phyloP scores from a whole-genome alignment of 2,797 vertebrate genomes.

The Rhabdomys pumilio region DNA sequence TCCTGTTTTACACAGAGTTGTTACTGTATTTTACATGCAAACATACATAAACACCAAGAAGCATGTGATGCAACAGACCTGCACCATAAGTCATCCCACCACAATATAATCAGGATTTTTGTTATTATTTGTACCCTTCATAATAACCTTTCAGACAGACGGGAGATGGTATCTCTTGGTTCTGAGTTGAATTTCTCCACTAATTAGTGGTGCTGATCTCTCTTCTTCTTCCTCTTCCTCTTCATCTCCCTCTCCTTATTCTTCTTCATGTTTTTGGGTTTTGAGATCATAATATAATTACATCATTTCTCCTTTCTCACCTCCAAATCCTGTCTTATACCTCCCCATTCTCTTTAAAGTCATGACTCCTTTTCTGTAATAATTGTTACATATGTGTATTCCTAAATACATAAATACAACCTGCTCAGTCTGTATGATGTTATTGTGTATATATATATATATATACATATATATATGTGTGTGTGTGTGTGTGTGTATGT shows the following conservation, averaged over 20 bases:
- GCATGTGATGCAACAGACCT: background rate
- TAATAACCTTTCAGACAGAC: background rate
- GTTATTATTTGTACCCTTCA: background rate
- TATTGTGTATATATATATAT: background rate
- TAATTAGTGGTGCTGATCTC: background rate
- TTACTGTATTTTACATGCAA: background rate
- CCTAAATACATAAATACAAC: background rate
- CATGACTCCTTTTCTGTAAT: background rate
- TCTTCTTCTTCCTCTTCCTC: background rate
- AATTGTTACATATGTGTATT: background rate
- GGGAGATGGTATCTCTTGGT: background rate
- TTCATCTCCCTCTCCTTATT: background rate
- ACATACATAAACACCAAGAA: background rate
- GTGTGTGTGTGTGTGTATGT: too few species aligned
- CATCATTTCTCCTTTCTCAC: background rate
- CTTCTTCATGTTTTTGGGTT: background rate
- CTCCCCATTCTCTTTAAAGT: background rate
- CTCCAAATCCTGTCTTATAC: background rate
- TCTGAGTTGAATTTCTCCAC: background rate
- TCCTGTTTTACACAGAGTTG: background rate
- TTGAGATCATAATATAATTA: background rate
- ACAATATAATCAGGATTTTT: background rate
- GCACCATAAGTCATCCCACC: background rate
- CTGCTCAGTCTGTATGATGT: background rate
- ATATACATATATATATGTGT: too few species aligned